These are phyloP conservation scores for Plutella xylostella DNA, from an alignment of 2,888 invertebrate genomes.

Conservation along the genomic window DNA sequence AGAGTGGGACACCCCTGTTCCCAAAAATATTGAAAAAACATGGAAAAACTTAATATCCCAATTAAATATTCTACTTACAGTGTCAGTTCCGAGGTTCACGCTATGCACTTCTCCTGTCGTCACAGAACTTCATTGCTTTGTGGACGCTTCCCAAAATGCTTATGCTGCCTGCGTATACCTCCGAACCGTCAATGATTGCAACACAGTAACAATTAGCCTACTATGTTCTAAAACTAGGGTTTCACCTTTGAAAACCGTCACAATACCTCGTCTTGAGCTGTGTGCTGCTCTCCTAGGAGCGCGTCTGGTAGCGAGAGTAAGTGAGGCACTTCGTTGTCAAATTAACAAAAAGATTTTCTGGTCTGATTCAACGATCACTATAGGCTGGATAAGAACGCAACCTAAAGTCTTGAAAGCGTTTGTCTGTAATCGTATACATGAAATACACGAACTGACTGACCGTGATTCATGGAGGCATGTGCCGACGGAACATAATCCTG, in stretches of 20 bases:
- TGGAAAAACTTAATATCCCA: constrained; percentile 6
- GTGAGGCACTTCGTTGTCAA: constrained; percentile 11
- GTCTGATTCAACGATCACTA: constrained; percentile 17
- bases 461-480: too few species aligned
- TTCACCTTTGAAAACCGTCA: constrained; percentile 21
- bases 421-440: constrained; percentile 18
- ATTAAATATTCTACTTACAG: neutral
- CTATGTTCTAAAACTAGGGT: constrained; percentile 22
- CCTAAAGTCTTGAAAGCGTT: constrained; percentile 16
- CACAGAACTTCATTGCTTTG: constrained; percentile 11
- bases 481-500: too few species aligned
- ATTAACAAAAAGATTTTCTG: constrained; percentile 14
- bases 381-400: constrained; percentile 15
- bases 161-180: constrained; percentile 13
- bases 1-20: constrained; percentile 11
- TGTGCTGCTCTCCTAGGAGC: constrained; percentile 20
- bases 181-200: neutral
- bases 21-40: constrained; percentile 3
- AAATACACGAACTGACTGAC: too few species aligned
- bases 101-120: constrained; percentile 1
- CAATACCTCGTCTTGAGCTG: constrained; percentile 24
- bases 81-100: constrained; percentile 3
- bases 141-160: constrained; percentile 10
- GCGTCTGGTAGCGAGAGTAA: constrained; percentile 13
- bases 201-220: constrained; percentile 14